Base-by-base conservation (phyloP, 2,113 vertebrate species). In the Morphnarchus princeps region DNA sequence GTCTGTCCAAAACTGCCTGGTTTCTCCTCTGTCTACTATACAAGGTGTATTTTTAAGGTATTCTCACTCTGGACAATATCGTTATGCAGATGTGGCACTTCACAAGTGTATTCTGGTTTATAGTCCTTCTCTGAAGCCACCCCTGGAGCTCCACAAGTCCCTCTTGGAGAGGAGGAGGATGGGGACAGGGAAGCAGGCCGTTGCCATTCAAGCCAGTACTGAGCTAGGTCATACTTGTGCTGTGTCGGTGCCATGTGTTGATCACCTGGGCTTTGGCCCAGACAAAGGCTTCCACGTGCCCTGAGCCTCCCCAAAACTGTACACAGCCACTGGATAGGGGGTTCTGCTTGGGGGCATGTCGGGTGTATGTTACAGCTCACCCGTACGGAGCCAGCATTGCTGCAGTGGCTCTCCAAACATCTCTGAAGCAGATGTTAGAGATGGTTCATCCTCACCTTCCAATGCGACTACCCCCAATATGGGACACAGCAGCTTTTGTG, bases 341-440 rank as follows among this genome's bases (percentile, higher is more conserved):
- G 6, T 18, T 66, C 66, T 87, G 70, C 47, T 8, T 28, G 52
- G n/a, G 43, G 47, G 4, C 22, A 16, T 1, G 16, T 10, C 1
- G 4, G 17, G 20, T 13, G 63, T 40, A 1, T 16, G 25, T n/a
- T n/a, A 34, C 42, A 49, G 31, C 59, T 69, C 28, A 17, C n/a
- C 7, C 1, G 0, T 13, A 32, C 0, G 1, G 55, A 49, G 61
- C 47, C 6, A 8, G 36, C 16, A 5, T 15, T 16, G 9, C 28
- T 19, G 19, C n/a, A 9, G 52, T 17, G 31, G 40, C 28, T 26
- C 58, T 38, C 43, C 3, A 5, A 20, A 16, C 40, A 10, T 29
- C 50, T 36, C 70, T 18, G 54, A 31, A 65, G 63, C 19, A 72
- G 52, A 69, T 4, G 15, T 43, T 42, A 13, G 85, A 76, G 82